Conservation (phyloP, 2,113 vertebrate species). For the Gallinago paraguaiae region DNA sequence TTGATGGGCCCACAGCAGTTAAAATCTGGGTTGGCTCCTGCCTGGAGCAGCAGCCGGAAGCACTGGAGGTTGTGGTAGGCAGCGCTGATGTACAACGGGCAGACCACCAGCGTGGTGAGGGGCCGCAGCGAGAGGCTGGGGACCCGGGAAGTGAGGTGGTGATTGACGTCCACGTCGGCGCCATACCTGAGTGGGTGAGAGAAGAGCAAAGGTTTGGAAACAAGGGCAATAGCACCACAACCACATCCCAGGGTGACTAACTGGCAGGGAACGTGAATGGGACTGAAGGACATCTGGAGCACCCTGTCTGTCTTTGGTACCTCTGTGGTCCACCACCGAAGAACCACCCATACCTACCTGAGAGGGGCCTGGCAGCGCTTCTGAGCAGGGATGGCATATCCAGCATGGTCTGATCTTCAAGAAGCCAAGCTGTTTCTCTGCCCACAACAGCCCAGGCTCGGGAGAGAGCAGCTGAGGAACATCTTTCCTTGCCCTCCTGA, state of each 20-base stretch:
- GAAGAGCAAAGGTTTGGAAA: neutral
- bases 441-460: neutral
- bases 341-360: neutral
- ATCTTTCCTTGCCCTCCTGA: neutral
- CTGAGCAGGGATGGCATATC: accelerated
- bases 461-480: neutral
- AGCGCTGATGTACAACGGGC: conserved; percentile 91
- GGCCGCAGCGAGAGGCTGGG: conserved; percentile 77
- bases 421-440: neutral
- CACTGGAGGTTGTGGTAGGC: conserved; percentile 93
- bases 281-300: neutral
- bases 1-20: conserved; percentile 89
- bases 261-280: neutral
- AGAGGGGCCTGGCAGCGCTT: neutral
- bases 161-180: conserved; percentile 91
- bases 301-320: neutral
- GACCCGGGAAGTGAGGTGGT: conserved; percentile 76
- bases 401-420: neutral
- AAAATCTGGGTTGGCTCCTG: conserved; percentile 91
- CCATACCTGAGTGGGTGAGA: conserved; percentile 77
- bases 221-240: neutral
- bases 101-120: conserved; percentile 90
- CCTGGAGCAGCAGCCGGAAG: conserved; percentile 88
- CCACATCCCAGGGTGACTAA: neutral
- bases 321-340: neutral